These are phyloP conservation scores for Bombus vancouverensis DNA, from an alignment of 1,140 invertebrate genomes.

Conservation along the genomic window DNA sequence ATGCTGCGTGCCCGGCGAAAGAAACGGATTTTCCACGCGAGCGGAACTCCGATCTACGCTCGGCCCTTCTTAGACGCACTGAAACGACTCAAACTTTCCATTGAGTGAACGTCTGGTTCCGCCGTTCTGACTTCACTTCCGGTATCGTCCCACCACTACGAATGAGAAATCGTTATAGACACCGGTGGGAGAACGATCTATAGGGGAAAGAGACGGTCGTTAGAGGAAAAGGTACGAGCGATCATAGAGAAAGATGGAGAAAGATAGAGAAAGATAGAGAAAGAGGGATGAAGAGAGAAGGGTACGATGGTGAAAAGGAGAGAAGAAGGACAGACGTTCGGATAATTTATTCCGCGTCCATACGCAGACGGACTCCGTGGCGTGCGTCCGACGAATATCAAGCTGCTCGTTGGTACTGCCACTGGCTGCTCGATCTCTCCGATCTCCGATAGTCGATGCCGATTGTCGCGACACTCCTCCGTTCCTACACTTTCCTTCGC, in stretches of 20 bases:
- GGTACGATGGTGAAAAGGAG: background rate
- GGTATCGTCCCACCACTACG: conserved; percentile 79
- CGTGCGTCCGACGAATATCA: conserved; percentile 69
- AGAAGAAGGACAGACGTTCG: conserved; percentile 36
- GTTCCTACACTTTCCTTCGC: background rate
- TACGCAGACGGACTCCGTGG: conserved; percentile 68
- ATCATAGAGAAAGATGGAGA: conserved; percentile 1
- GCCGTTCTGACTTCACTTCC: conserved; percentile 81
- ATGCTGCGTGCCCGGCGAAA: conserved; percentile 33
- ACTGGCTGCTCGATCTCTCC: conserved; percentile 27
- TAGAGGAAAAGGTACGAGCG: conserved; percentile 15
- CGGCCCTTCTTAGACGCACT: conserved; percentile 72
- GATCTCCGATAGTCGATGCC: conserved; percentile 48
- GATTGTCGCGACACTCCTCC: conserved; percentile 14
- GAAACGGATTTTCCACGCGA: conserved; percentile 61
- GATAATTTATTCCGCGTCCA: conserved; percentile 77
- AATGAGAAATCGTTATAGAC: conserved; percentile 63
- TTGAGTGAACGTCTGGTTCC: conserved; percentile 82
- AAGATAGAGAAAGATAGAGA: background rate
- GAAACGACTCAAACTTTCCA: conserved; percentile 80
- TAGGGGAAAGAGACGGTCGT: conserved; percentile 4
- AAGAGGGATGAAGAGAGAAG: background rate
- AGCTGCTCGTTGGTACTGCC: conserved; percentile 41
- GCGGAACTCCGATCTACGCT: conserved; percentile 53
- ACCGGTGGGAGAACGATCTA: conserved; percentile 12